Evolutionary conservation across 2,797 vertebrate genomes (phyloP).

Genomic region (Acanthurus lineatus): DNA sequence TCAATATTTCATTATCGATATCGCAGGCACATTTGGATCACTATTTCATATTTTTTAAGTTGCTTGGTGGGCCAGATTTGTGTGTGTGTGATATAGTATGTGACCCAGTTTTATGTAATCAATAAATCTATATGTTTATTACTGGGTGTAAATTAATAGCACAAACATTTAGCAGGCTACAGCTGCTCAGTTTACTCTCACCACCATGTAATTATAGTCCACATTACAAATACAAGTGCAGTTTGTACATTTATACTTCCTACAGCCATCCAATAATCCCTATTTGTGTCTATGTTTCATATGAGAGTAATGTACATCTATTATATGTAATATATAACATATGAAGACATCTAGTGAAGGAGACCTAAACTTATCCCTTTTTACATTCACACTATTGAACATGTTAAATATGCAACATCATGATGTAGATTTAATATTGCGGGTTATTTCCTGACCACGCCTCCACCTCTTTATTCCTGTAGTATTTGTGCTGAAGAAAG

Average conservation of each 20-base stretch:
- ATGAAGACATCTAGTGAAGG: too few relatives aligned
- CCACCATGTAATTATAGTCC: not conserved
- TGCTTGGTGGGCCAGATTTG: not conserved
- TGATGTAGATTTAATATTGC: not conserved
- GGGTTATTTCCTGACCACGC: not conserved
- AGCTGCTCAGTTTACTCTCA: not conserved
- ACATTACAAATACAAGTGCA: not conserved
- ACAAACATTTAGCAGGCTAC: not conserved
- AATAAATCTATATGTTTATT: not conserved
- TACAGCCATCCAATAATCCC: not conserved
- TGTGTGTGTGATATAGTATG: not conserved
- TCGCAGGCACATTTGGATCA: not conserved
- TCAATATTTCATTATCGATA: not conserved
- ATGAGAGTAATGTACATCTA: not conserved
- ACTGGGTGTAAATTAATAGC: not conserved
- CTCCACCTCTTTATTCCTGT: not conserved
- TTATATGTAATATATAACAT: not conserved
- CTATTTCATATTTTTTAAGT: not conserved
- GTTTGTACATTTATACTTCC: not conserved
- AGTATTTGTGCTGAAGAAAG: not conserved
- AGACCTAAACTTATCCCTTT: not conserved
- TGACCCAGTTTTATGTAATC: not conserved
- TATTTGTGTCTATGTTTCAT: not conserved
- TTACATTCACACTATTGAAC: not conserved
- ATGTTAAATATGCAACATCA: not conserved